A percentile compares a stretch with the other conserved stretches of the same genome.
phyloP scores from a whole-genome alignment of 2,797 vertebrate species.

The Clamator glandarius region DNA sequence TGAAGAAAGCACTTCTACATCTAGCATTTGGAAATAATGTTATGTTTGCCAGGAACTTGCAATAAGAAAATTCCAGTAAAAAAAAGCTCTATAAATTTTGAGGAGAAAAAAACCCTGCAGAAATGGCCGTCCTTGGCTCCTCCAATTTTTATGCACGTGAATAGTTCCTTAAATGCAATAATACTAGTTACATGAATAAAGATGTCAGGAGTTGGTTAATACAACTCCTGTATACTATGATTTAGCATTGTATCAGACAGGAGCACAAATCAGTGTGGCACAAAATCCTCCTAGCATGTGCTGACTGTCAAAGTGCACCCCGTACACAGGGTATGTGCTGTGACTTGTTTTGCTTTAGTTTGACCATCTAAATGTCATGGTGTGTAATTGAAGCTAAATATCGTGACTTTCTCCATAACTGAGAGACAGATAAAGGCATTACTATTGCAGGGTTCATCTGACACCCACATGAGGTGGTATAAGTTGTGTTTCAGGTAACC shows the following conservation, averaged over 20 bases:
- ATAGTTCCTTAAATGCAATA: neutral
- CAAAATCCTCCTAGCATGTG: neutral
- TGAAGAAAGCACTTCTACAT: neutral
- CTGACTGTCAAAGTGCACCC: neutral
- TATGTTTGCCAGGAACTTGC: neutral
- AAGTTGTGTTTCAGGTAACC: neutral
- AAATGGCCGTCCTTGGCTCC: neutral
- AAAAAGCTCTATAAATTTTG: neutral
- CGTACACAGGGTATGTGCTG: fast-evolving
- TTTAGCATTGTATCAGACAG: neutral
- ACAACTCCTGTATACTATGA: neutral
- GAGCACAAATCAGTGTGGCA: neutral
- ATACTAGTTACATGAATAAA: neutral
- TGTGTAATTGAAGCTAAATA: neutral
- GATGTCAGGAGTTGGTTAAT: neutral
- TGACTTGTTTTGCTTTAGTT: slow-evolving; percentile 3
- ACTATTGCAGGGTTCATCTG: neutral
- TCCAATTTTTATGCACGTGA: neutral
- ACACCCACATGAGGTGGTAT: neutral
- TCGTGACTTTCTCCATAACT: neutral
- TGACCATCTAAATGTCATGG: neutral
- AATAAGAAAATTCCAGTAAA: neutral
- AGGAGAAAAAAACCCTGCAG: neutral
- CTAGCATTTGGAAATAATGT: neutral
- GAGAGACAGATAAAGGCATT: neutral